phyloP scores from a whole-genome alignment of 1,140 invertebrate species.

The Brachionus calyciflorus region DNA sequence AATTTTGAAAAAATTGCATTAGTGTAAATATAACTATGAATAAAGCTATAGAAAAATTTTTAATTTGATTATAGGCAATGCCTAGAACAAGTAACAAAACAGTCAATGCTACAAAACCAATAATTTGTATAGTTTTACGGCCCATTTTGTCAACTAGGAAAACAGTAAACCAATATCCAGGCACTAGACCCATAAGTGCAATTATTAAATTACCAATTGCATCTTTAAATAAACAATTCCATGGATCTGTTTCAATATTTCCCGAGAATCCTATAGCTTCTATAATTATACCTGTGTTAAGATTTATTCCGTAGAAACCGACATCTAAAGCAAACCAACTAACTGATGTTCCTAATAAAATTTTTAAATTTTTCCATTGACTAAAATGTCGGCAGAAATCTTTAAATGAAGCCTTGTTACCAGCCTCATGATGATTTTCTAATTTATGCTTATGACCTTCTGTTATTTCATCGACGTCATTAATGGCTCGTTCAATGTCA shows the following conservation, averaged over 20 bases:
- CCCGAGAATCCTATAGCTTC: conserved; percentile 20
- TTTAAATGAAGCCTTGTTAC: neutral
- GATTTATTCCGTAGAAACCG: conserved; percentile 35
- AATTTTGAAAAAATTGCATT: conserved; percentile 30
- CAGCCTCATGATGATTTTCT: neutral
- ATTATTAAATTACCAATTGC: conserved; percentile 43
- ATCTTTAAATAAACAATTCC: conserved; percentile 35
- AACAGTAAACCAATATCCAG: conserved; percentile 34
- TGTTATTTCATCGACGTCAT: too few species aligned
- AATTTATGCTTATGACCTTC: too few species aligned
- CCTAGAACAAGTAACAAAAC: conserved; percentile 24
- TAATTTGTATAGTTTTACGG: conserved; percentile 32
- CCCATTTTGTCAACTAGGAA: conserved; percentile 20
- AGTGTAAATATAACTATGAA: conserved; percentile 31
- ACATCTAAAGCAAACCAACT: conserved; percentile 42
- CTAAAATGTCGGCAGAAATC: conserved; percentile 40
- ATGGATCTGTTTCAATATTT: neutral
- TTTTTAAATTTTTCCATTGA: conserved; percentile 42
- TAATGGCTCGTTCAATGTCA: neutral
- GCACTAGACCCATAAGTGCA: conserved; percentile 19
- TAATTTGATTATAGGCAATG: neutral
- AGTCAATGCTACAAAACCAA: conserved; percentile 7
- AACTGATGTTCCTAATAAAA: conserved; percentile 24
- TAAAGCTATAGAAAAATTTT: neutral
- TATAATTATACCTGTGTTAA: conserved; percentile 12